These are phyloP conservation scores for Hirtodrosophila trivittata DNA, from an alignment of 2,888 invertebrate species.

Conservation along the genomic window DNA sequence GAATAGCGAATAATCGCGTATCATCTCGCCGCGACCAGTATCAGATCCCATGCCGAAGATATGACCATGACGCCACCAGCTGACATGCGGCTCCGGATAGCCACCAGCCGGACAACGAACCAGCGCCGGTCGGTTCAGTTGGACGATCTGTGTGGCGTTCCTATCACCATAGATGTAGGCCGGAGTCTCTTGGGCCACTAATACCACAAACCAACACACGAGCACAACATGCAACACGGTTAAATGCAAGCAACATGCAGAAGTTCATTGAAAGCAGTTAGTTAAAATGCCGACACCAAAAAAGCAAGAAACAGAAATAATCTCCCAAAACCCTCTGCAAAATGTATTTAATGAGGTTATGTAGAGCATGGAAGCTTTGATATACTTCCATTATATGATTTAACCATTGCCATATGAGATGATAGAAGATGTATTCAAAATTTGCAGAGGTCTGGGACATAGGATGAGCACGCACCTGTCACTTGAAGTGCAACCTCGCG, in stretches of 20 bases:
- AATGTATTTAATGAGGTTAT: too few species aligned
- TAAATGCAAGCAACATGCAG: constrained; percentile 48
- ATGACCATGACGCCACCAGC: constrained; percentile 92
- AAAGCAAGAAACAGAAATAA: neutral
- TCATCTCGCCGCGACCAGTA: constrained; percentile 85
- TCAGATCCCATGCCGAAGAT: constrained; percentile 88
- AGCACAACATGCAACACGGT: constrained; percentile 46
- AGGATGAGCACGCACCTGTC: constrained; percentile 86
- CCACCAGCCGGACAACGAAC: constrained; percentile 93
- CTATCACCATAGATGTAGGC: constrained; percentile 89
- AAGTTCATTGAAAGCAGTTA: constrained; percentile 54
- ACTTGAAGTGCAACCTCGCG: constrained; percentile 89
- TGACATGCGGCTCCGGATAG: constrained; percentile 90
- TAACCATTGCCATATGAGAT: too few species aligned
- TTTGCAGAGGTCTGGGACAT: too few species aligned
- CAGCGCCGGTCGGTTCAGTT: constrained; percentile 88
- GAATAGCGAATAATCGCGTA: constrained; percentile 89
- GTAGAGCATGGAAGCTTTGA: too few species aligned
- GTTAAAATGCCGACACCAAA: constrained; percentile 62
- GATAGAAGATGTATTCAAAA: too few species aligned
- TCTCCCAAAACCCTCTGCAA: too few species aligned
- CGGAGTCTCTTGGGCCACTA: constrained; percentile 77
- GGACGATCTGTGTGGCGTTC: constrained; percentile 87
- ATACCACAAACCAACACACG: constrained; percentile 33
- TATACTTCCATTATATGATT: too few species aligned